Base-by-base conservation (phyloP, 2,888 invertebrate genomes). In the Melikaiella ostensackeni region DNA sequence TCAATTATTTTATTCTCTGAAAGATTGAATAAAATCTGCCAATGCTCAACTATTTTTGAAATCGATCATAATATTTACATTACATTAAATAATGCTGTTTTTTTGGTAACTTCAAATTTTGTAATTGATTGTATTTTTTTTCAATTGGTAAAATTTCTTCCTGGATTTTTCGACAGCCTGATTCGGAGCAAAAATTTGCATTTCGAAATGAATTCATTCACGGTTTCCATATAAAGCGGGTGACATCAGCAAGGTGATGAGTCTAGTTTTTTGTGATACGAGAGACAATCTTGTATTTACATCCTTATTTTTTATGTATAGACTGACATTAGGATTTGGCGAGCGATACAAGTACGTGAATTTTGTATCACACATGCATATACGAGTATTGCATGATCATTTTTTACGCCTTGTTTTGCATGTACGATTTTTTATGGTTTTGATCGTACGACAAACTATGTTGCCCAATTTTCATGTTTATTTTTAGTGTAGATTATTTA, bases 291-390 rank as follows among this genome's bases (percentile, higher is more conserved):
- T 70, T 70, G 8, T 70, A 50, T 74, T 74, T 19, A 74, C 7
- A 27, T 42, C 21, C 16, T 59, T 77, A 30, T 74, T 77, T 77
- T 77, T 76, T 82, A 84, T 82, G 88, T 91, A 83, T 93, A 95
- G 95, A 94, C 94, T 83, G 94, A 95, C 94, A 93, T 95, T 93
- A 94, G 95, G 93, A 95, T 95, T 91, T 95, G 95, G 95, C 94
- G 95, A 92, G 94, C 95, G 86, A 92, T 95, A 91, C 96, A 95
- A 95, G 95, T 96, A 95, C 91, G 95, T 95, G 92, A 46, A 50
- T 55, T 70, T 27, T 46, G 50, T 50, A 11, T 27, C 50, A 30
- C 11, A 55, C n/a, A 59, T 59, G 59, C 59, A 59, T 27, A 59
- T 70, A 19, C 50, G 30, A 70, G n/a, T 30, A 27, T 33, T 66